These are phyloP conservation scores for Gonatopus flavifemur DNA, from an alignment of 1,140 invertebrate genomes.

Conservation along the genomic window DNA sequence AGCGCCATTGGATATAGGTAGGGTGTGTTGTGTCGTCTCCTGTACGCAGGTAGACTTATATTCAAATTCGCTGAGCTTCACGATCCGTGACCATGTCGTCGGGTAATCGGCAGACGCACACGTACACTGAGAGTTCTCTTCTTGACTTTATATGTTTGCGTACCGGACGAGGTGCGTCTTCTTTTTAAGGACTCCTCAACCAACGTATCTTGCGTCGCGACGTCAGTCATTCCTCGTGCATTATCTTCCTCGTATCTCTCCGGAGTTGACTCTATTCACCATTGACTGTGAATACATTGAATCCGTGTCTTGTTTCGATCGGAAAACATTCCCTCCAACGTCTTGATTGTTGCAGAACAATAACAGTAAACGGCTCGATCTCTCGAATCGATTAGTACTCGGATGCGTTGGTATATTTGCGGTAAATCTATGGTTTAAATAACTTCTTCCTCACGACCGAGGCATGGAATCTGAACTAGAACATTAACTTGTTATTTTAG, in stretches of 20 bases:
- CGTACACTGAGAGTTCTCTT: not conserved
- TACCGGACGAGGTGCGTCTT: conserved; percentile 24
- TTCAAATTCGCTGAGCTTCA: conserved; percentile 24
- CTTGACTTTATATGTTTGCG: not conserved
- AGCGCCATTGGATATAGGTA: no score
- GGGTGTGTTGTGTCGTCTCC: no score
- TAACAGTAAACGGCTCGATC: no score
- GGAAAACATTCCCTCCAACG: not conserved
- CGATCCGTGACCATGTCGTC: conserved; percentile 22
- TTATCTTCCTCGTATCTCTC: conserved; percentile 15
- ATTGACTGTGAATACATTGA: not conserved
- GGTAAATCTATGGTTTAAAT: no score
- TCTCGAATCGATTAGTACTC: no score
- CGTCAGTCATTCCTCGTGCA: conserved; percentile 23
- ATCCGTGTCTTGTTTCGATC: not conserved
- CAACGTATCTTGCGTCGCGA: conserved; percentile 7
- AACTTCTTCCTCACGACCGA: no score
- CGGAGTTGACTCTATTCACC: conserved; percentile 15
- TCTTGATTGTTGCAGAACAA: no score
- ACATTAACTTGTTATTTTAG: no score
- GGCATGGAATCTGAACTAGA: no score
- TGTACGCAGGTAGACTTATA: no score
- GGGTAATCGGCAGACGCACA: conserved; percentile 16
- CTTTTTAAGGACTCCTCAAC: conserved; percentile 17
- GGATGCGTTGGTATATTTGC: no score